phyloP scores from a whole-genome alignment of 2,888 invertebrate species.

The Athalia cordata region DNA sequence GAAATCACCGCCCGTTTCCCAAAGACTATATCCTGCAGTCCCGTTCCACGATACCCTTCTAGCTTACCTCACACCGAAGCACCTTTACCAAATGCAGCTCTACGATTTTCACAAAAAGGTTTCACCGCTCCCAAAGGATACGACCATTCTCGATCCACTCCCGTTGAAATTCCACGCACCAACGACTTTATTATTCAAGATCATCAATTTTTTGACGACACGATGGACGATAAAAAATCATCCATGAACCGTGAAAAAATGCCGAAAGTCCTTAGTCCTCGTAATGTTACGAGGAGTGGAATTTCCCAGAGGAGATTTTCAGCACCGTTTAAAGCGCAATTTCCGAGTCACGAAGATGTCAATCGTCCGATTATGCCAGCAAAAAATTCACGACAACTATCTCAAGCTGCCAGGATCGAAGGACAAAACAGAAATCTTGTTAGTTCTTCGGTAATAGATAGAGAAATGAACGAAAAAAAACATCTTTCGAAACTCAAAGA shows the following conservation, averaged over 20 bases:
- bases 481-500: no score
- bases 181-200: neutral
- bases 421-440: neutral
- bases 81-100: no score
- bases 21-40: neutral
- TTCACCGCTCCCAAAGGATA: no score
- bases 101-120: neutral
- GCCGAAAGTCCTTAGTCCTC: neutral
- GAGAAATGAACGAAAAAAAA: no score
- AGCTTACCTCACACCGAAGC: neutral
- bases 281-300: neutral
- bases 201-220: neutral
- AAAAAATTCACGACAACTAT: neutral
- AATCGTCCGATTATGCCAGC: neutral
- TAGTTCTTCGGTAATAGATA: neutral
- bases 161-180: no score
- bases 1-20: neutral
- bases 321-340: neutral
- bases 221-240: no score
- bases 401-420: neutral
- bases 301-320: neutral
- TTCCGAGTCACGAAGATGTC: conserved; percentile 10
- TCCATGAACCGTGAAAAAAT: neutral
- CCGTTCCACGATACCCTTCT: neutral
- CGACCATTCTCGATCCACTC: no score